phyloP scores from a whole-genome alignment of 2,888 invertebrate species.

The Scrobipalpa atriplicella region DNA sequence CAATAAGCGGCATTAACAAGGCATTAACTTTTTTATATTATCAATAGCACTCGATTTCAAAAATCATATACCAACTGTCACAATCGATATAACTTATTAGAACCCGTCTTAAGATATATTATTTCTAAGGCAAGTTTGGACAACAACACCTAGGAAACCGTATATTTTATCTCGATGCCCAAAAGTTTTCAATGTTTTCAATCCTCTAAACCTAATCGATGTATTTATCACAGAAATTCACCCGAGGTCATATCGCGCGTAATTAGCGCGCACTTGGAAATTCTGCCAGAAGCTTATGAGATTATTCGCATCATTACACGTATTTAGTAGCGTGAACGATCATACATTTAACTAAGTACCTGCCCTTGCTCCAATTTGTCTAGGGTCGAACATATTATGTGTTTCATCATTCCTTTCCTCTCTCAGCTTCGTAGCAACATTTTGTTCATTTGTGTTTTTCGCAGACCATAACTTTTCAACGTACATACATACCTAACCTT shows the following conservation, averaged over 20 bases:
- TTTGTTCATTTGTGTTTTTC: no score
- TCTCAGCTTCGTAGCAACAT: no score
- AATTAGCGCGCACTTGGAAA: conserved; percentile 33
- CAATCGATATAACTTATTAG: neutral
- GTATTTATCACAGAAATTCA: neutral
- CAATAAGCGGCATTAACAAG: no score
- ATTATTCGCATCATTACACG: conserved; percentile 1
- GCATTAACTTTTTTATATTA: no score
- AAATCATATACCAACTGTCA: neutral
- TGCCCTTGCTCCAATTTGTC: neutral
- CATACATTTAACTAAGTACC: neutral
- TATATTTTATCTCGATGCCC: neutral
- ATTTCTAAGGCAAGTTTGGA: no score
- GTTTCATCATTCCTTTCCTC: no score
- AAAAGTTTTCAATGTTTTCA: no score
- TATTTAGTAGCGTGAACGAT: neutral
- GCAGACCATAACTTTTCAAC: no score
- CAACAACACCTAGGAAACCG: neutral
- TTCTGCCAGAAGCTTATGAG: conserved; percentile 43
- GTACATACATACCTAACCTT: no score
- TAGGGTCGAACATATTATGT: neutral
- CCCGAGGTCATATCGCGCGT: neutral
- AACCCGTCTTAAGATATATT: neutral
- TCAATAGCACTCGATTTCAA: no score
- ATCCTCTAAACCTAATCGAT: no score